Percentiles rank a stretch among this genome's conserved stretches.
These are phyloP conservation scores for Sesamia nonagrioides DNA, from an alignment of 1,140 invertebrate genomes.

Conservation along the genomic window DNA sequence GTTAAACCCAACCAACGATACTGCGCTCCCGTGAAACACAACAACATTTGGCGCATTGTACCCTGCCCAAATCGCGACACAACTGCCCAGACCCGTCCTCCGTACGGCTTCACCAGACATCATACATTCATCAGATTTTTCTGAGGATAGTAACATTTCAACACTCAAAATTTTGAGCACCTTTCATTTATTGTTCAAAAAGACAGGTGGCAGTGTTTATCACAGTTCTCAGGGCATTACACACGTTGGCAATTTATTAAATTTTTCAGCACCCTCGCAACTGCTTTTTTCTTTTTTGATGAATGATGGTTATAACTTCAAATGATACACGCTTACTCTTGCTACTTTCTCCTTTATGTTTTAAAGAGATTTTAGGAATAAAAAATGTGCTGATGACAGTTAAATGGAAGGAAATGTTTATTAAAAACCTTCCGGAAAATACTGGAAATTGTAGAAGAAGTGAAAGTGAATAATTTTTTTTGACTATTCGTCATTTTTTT, in stretches of 20 bases:
- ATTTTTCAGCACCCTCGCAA: neutral
- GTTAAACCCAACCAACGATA: too few species aligned
- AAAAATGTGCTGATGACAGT: neutral
- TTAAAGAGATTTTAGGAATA: neutral
- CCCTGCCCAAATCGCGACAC: too few species aligned
- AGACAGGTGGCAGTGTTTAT: conserved; percentile 19
- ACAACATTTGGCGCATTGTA: too few species aligned
- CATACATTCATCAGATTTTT: too few species aligned
- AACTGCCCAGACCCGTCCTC: too few species aligned
- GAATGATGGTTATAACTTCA: conserved; percentile 10
- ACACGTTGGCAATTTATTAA: conserved; percentile 41
- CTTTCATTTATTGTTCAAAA: neutral
- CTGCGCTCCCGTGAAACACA: too few species aligned
- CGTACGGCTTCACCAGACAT: too few species aligned
- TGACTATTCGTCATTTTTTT: too few species aligned
- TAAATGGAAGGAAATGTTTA: neutral
- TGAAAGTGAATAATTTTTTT: too few species aligned
- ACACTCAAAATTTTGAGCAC: neutral
- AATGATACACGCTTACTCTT: neutral
- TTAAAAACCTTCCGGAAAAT: too few species aligned
- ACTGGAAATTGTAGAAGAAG: too few species aligned
- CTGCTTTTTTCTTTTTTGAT: conserved; percentile 9
- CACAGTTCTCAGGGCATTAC: conserved; percentile 35
- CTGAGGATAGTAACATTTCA: neutral
- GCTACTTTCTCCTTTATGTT: neutral